Conservation (phyloP, 2,888 invertebrate genomes). For the Drosophila sordidapex region DNA sequence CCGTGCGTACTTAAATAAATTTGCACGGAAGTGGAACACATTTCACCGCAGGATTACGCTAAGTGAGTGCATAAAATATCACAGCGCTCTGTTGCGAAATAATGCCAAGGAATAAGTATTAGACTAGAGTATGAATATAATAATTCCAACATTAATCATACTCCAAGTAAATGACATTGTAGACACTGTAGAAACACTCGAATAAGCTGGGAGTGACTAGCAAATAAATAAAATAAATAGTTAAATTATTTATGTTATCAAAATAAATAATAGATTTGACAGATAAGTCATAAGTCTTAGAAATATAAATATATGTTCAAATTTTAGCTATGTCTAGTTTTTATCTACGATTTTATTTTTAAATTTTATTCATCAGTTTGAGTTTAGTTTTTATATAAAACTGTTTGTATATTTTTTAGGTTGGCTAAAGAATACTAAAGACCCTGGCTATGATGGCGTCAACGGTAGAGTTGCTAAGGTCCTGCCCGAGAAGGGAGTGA, state of each 20-base stretch:
- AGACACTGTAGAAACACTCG: neutral
- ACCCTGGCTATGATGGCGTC: no score
- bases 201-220: neutral
- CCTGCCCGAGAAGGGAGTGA: no score
- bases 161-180: neutral
- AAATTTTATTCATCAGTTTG: neutral
- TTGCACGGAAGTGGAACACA: conserved; percentile 58
- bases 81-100: conserved; percentile 2
- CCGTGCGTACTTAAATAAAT: conserved; percentile 38
- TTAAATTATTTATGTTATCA: neutral
- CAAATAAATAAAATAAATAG: neutral
- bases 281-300: neutral
- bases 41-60: conserved; percentile 69
- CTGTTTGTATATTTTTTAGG: neutral
- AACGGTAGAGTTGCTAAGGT: no score
- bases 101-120: neutral
- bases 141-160: conserved; percentile 31
- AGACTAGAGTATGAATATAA: conserved; percentile 7
- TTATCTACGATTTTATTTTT: neutral
- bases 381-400: neutral
- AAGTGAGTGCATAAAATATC: conserved; percentile 58
- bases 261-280: neutral
- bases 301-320: neutral
- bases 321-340: neutral
- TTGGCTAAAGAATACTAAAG: no score